phyloP scores from a whole-genome alignment of 2,888 invertebrate species.

The Lasioglossum marginatum region DNA sequence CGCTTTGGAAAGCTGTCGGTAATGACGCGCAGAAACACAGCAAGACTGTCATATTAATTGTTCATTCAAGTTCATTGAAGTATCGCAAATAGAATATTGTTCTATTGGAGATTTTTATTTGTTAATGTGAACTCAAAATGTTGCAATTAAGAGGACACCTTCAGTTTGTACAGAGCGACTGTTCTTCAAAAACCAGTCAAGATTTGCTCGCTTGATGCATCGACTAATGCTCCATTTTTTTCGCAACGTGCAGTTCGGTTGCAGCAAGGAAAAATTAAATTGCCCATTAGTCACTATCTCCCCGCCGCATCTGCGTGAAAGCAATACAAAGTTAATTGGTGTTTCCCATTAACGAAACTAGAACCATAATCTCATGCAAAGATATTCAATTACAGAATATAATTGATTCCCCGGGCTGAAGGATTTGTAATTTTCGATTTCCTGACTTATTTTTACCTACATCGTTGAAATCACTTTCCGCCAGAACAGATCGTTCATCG shows the following conservation, averaged over 20 bases:
- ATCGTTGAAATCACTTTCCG: neutral
- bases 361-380: neutral
- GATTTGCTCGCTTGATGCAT: neutral
- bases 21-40: neutral
- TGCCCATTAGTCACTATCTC: neutral
- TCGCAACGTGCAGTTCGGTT: neutral
- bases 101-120: neutral
- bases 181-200: neutral
- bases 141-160: neutral
- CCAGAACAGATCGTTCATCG: neutral
- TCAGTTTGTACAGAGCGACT: neutral
- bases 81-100: neutral
- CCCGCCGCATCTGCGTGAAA: neutral
- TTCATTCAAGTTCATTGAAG: too few relatives aligned
- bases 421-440: slow-evolving; percentile 1
- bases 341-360: neutral
- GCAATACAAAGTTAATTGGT: neutral
- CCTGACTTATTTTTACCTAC: neutral
- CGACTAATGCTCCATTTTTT: neutral
- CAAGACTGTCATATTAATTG: neutral
- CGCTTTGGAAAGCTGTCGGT: neutral
- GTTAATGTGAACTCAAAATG: neutral
- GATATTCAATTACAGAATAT: neutral
- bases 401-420: neutral
- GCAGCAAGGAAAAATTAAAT: slow-evolving; percentile 1